Evolutionary conservation across 2,113 vertebrate genomes (phyloP).

Genomic region (Clinocottus analis): DNA sequence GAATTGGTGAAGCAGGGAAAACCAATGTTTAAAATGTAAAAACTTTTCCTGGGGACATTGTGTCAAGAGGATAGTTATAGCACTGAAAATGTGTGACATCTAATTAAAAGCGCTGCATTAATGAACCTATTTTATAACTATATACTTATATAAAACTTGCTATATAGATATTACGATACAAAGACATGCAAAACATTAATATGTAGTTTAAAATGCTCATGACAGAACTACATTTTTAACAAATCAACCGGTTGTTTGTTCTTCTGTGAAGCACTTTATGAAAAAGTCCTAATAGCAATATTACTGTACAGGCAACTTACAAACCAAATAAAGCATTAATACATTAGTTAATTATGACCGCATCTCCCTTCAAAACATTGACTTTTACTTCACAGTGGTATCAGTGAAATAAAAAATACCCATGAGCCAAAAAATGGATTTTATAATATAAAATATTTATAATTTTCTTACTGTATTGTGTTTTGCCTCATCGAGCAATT

Average conservation of each 20-base stretch:
- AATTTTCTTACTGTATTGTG: neutral
- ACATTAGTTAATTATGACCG: neutral
- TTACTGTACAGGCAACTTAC: neutral
- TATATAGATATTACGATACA: neutral
- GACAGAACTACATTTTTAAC: neutral
- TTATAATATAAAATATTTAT: neutral
- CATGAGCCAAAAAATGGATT: neutral
- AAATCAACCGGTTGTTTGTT: neutral
- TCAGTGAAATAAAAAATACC: neutral
- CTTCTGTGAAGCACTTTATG: neutral
- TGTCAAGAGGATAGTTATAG: no score
- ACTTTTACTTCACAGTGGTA: neutral
- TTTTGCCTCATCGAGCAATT: neutral
- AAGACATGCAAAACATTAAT: neutral
- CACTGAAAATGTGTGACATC: neutral
- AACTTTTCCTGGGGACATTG: no score
- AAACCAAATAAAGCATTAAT: neutral
- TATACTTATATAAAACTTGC: neutral
- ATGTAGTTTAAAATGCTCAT: neutral
- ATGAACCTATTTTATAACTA: neutral
- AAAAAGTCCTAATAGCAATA: slow-evolving; percentile 3
- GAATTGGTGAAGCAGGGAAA: slow-evolving; percentile 2
- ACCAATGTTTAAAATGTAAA: neutral
- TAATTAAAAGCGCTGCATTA: neutral
- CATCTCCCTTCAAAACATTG: neutral